Percentiles rank a stretch among this genome's conserved stretches.
Evolutionary conservation across 1,140 invertebrate species (phyloP).

Genomic region (Trypoxylus dichotomus): DNA sequence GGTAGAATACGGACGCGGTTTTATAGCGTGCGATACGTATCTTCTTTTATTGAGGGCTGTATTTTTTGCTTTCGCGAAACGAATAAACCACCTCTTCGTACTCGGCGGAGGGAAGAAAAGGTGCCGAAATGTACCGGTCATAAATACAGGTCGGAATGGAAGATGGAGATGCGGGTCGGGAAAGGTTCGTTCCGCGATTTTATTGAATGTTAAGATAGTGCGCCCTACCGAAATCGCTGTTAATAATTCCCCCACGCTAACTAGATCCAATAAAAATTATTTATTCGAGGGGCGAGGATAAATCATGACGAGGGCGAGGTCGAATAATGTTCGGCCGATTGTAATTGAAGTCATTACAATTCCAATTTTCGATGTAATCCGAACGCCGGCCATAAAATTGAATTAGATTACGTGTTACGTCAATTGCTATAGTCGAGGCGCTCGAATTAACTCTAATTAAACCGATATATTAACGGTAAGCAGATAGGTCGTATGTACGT

Average conservation of each 20-base stretch:
- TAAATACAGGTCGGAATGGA: neutral
- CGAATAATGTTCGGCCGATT: neutral
- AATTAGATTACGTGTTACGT: conserved; percentile 15
- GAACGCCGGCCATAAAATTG: neutral
- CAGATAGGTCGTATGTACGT: neutral
- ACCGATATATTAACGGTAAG: neutral
- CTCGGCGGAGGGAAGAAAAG: neutral
- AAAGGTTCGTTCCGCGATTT: neutral
- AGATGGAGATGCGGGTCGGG: neutral
- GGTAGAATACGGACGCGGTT: neutral
- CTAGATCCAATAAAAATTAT: conserved; percentile 14
- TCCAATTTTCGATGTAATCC: conserved; percentile 19
- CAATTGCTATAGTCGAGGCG: neutral
- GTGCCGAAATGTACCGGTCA: conserved; percentile 4
- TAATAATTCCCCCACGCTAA: neutral
- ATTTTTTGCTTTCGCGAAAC: neutral
- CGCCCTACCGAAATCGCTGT: neutral
- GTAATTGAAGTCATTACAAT: conserved; percentile 20
- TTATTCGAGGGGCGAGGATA: neutral
- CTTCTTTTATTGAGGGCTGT: conserved; percentile 1
- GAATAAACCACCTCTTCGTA: neutral
- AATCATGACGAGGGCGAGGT: neutral
- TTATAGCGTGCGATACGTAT: conserved; percentile 6
- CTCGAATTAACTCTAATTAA: neutral
- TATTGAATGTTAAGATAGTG: conserved; percentile 24